phyloP scores from a whole-genome alignment of 2,113 vertebrate species.

The Phylloscopus whistleri region DNA sequence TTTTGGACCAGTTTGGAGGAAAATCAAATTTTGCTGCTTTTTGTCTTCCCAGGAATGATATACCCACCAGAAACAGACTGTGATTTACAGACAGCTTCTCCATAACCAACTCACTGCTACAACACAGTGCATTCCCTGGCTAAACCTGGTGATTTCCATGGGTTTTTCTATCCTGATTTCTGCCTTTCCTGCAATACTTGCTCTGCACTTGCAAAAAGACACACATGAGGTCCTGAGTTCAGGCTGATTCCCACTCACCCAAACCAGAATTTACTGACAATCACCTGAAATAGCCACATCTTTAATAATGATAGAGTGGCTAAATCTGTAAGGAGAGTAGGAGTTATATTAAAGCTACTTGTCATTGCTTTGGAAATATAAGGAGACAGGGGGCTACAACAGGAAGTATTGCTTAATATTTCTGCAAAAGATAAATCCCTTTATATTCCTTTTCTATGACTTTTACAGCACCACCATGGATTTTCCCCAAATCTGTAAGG shows the following conservation, averaged over 20 bases:
- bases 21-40: neutral
- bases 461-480: neutral
- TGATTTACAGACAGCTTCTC: neutral
- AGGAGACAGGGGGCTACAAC: neutral
- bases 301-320: neutral
- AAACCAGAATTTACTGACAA: neutral
- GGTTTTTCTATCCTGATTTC: neutral
- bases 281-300: neutral
- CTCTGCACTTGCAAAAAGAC: neutral
- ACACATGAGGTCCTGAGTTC: neutral
- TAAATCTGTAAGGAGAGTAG: neutral
- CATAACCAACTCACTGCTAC: neutral
- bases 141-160: neutral
- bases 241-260: neutral
- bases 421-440: neutral
- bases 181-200: neutral
- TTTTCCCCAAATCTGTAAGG: neutral
- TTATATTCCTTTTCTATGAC: neutral
- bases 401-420: neutral
- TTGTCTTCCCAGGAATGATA: neutral
- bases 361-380: neutral
- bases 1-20: neutral
- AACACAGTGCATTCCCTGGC: neutral
- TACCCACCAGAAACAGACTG: neutral
- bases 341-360: neutral